phyloP scores from a whole-genome alignment of 2,888 invertebrate species.

The Leptinotarsa rubiginosa region DNA sequence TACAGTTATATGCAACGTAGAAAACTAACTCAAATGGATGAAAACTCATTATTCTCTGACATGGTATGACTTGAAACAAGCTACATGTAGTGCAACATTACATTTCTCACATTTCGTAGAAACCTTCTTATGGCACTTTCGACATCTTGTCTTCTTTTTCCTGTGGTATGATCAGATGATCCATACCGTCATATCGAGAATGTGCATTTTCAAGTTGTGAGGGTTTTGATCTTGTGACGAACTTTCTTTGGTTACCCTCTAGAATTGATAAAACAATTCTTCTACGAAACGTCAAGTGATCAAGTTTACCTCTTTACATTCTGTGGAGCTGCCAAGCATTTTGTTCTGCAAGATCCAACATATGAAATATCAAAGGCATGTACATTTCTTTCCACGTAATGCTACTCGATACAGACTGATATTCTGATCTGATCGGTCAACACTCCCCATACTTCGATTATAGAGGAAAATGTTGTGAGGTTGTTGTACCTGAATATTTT shows the following conservation, averaged over 20 bases:
- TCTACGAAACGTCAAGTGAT: constrained; percentile 45
- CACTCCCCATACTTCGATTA: constrained; percentile 46
- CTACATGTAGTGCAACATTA: constrained; percentile 29
- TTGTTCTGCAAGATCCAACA: constrained; percentile 38
- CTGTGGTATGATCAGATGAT: constrained; percentile 37
- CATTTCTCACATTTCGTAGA: constrained; percentile 35
- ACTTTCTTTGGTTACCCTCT: constrained; percentile 21
- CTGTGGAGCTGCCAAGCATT: constrained; percentile 50
- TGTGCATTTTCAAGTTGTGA: constrained; percentile 13
- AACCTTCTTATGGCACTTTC: constrained; percentile 32
- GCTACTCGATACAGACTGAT: constrained; percentile 46
- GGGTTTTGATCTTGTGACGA: constrained; percentile 3
- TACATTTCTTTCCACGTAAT: constrained; percentile 52
- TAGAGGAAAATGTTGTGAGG: constrained; percentile 19
- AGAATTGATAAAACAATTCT: constrained; percentile 14
- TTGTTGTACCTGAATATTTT: background rate
- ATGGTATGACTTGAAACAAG: constrained; percentile 23
- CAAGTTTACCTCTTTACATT: constrained; percentile 39
- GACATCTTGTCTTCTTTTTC: constrained; percentile 39
- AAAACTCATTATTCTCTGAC: background rate
- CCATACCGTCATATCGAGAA: constrained; percentile 33
- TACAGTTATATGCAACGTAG: background rate
- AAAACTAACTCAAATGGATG: background rate
- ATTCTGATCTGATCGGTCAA: constrained; percentile 46
- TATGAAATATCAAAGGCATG: constrained; percentile 44